phyloP scores from a whole-genome alignment of 2,797 vertebrate species.

The Euphonia xanthogaster region DNA sequence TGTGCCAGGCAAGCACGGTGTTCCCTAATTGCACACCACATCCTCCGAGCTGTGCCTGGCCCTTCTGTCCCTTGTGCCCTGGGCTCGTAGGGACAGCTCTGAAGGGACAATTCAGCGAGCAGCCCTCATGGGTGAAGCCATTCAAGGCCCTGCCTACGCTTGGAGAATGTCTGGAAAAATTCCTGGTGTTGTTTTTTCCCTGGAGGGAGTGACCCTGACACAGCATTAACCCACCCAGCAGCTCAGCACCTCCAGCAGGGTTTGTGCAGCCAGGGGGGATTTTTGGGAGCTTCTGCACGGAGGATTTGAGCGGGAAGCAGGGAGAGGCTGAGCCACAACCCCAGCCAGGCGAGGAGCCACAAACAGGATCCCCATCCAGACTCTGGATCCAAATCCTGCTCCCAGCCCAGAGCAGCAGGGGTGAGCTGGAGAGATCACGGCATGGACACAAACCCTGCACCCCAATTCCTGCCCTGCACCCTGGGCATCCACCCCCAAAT shows the following conservation, averaged over 20 bases:
- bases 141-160: not conserved
- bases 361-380: not conserved
- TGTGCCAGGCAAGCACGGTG: accelerated
- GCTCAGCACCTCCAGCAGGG: no score
- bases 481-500: not conserved
- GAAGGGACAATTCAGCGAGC: not conserved
- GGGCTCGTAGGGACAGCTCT: not conserved
- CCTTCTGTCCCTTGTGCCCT: not conserved
- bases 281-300: accelerated
- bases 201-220: accelerated
- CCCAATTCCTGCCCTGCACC: not conserved
- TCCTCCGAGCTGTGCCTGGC: accelerated
- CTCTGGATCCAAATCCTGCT: not conserved
- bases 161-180: not conserved
- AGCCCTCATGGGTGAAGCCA: not conserved
- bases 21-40: not conserved
- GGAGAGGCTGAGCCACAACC: not conserved
- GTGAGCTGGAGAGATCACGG: accelerated
- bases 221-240: not conserved
- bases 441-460: accelerated
- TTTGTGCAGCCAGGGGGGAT: not conserved
- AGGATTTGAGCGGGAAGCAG: not conserved
- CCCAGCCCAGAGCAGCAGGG: not conserved
- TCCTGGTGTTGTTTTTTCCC: accelerated
- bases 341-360: not conserved